These are phyloP conservation scores for Neoarius graeffei DNA, from an alignment of 2,113 vertebrate species.

Conservation along the genomic window DNA sequence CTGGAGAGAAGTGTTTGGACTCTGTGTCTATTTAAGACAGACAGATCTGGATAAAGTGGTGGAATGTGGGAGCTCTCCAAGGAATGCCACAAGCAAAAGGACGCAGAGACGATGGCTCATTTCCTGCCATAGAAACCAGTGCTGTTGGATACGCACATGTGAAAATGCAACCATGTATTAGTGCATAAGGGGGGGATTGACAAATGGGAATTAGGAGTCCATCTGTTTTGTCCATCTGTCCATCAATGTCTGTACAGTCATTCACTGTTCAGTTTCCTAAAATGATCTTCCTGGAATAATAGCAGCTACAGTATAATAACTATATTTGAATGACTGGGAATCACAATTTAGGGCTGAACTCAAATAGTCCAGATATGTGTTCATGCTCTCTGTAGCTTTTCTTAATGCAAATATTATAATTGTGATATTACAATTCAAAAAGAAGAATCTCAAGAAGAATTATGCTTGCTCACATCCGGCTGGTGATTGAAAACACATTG, in stretches of 20 bases:
- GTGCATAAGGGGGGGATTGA: constrained; percentile 27
- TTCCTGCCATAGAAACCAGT: constrained; percentile 42
- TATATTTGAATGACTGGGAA: background rate
- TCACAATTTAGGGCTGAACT: background rate
- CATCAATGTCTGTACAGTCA: constrained; percentile 42
- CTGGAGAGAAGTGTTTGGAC: background rate
- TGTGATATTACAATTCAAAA: too few species aligned
- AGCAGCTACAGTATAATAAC: background rate
- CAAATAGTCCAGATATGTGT: background rate
- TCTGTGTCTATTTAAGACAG: background rate
- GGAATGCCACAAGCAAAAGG: constrained; percentile 38
- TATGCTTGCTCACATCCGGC: too few species aligned
- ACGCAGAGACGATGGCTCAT: constrained; percentile 26
- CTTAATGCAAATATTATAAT: too few species aligned
- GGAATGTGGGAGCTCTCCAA: constrained; percentile 34
- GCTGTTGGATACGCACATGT: constrained; percentile 41
- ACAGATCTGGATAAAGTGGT: constrained; percentile 20
- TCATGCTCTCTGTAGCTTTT: background rate
- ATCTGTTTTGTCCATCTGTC: constrained; percentile 64
- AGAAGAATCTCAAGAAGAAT: too few species aligned
- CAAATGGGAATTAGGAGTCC: constrained; percentile 44
- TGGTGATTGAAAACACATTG: too few species aligned
- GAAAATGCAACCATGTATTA: constrained; percentile 43
- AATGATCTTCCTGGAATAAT: constrained; percentile 2
- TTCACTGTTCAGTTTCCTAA: background rate